These are phyloP conservation scores for Diaprepes abbreviatus DNA, from an alignment of 2,888 invertebrate species.

Conservation along the genomic window DNA sequence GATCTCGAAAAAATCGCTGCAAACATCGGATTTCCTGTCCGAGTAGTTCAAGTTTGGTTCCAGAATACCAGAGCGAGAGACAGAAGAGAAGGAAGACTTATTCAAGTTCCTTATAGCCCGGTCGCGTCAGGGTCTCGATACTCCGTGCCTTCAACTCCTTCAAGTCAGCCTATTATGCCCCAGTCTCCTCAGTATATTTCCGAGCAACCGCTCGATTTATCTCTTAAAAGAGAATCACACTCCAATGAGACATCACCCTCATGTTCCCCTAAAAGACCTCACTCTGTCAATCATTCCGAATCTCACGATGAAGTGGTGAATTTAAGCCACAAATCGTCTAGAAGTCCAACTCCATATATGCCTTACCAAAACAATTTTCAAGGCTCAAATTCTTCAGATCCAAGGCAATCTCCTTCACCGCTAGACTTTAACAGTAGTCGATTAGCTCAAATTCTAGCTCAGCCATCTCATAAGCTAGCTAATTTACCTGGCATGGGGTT, in stretches of 20 bases:
- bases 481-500: constrained; percentile 66
- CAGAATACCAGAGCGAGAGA: constrained; percentile 95
- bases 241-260: constrained; percentile 72
- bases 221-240: constrained; percentile 81
- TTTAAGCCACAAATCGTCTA: constrained; percentile 79
- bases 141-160: constrained; percentile 47
- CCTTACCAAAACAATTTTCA: constrained; percentile 64
- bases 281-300: constrained; percentile 75
- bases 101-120: constrained; percentile 68
- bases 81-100: constrained; percentile 76
- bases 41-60: constrained; percentile 96
- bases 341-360: constrained; percentile 71
- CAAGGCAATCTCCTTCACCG: constrained; percentile 65
- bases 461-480: constrained; percentile 65
- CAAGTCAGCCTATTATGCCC: constrained; percentile 12
- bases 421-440: constrained; percentile 68
- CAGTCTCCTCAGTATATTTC: constrained; percentile 32
- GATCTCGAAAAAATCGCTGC: constrained; percentile 93
- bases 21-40: constrained; percentile 79
- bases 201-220: constrained; percentile 92
- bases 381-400: constrained; percentile 73
- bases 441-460: constrained; percentile 69
- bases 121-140: constrained; percentile 57
- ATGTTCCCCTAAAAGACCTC: constrained; percentile 75
- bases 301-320: constrained; percentile 82